Evolutionary conservation across 1,140 invertebrate genomes (phyloP).

Genomic region (Drosophila miranda): DNA sequence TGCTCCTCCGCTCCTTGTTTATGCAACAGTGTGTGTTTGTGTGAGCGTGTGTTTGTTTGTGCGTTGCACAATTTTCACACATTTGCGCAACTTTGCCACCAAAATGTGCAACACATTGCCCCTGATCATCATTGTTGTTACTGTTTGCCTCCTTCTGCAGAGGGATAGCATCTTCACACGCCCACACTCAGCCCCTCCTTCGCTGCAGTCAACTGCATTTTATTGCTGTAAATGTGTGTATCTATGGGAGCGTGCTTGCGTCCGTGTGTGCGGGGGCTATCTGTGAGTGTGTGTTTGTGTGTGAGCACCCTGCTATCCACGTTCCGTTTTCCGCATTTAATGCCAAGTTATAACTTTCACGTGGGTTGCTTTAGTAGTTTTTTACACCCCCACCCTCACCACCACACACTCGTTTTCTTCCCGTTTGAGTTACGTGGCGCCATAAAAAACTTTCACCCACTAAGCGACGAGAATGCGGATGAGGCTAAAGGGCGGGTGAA

Average conservation of each 20-base stretch:
- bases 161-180: slow-evolving; percentile 52
- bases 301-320: slow-evolving; percentile 55
- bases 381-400: background rate
- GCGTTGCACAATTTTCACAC: slow-evolving; percentile 67
- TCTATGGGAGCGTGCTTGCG: background rate
- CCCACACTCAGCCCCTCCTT: slow-evolving; percentile 18
- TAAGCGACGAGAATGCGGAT: background rate
- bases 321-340: slow-evolving; percentile 68
- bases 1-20: slow-evolving; percentile 41
- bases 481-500: background rate
- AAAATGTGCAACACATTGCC: slow-evolving; percentile 77
- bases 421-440: slow-evolving; percentile 21
- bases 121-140: slow-evolving; percentile 39
- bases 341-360: slow-evolving; percentile 72
- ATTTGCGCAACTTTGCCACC: slow-evolving; percentile 74
- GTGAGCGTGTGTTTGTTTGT: slow-evolving; percentile 29
- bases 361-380: slow-evolving; percentile 71
- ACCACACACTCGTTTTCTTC: background rate
- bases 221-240: slow-evolving; percentile 53
- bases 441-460: slow-evolving; percentile 37
- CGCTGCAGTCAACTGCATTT: slow-evolving; percentile 67
- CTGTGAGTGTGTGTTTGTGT: slow-evolving; percentile 23
- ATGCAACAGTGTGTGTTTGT: slow-evolving; percentile 16
- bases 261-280: slow-evolving; percentile 2
- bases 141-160: slow-evolving; percentile 20